phyloP scores from a whole-genome alignment of 1,140 invertebrate species.

The Aphelenchoides besseyi region DNA sequence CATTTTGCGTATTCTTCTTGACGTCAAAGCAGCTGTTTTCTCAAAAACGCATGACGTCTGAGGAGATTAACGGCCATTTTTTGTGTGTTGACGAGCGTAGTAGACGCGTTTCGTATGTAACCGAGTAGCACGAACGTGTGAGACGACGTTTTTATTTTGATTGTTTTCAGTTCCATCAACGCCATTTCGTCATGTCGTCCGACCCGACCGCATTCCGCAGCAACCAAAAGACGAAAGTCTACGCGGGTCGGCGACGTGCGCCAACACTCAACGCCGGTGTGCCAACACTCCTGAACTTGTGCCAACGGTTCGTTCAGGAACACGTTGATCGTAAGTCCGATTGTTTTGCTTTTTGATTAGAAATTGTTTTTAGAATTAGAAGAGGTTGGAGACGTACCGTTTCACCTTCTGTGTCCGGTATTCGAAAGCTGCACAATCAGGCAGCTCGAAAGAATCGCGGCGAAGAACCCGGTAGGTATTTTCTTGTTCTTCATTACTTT shows the following conservation, averaged over 20 bases:
- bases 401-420: neutral
- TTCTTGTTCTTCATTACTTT: neutral
- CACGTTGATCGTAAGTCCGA: constrained; percentile 23
- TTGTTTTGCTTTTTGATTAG: neutral
- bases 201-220: constrained; percentile 13
- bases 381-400: constrained; percentile 17
- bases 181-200: too few species aligned
- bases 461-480: neutral
- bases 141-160: too few species aligned
- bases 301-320: constrained; percentile 12
- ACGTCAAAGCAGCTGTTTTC: too few species aligned
- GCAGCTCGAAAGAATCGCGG: constrained; percentile 8
- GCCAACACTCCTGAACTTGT: neutral
- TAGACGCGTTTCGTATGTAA: too few species aligned
- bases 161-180: too few species aligned
- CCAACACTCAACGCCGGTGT: neutral
- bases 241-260: neutral
- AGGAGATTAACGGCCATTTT: too few species aligned
- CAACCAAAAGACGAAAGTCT: constrained; percentile 15
- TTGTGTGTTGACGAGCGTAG: too few species aligned
- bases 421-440: constrained; percentile 5
- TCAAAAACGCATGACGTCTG: too few species aligned
- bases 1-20: too few species aligned
- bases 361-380: constrained; percentile 4
- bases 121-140: too few species aligned